These are phyloP conservation scores for Semibalanus balanoides DNA, from an alignment of 1,140 invertebrate species.

Conservation along the genomic window DNA sequence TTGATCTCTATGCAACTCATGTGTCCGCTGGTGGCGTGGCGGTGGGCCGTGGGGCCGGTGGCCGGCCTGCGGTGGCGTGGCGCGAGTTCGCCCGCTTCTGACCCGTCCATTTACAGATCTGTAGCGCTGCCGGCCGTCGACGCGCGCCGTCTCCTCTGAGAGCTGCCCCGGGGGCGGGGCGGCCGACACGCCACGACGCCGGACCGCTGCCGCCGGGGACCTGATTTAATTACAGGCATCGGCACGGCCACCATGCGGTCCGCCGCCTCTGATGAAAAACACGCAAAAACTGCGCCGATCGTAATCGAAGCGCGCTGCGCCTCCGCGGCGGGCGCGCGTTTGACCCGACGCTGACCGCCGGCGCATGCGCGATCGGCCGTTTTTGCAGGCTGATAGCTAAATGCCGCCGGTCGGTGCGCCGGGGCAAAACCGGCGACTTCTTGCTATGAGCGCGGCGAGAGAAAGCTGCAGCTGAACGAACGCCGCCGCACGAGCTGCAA, in stretches of 20 bases:
- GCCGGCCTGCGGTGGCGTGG: neutral
- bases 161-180: no score
- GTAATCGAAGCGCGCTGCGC: neutral
- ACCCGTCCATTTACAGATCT: neutral
- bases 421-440: neutral
- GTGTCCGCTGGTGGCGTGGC: neutral
- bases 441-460: neutral
- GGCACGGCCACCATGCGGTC: neutral
- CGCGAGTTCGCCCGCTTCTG: neutral
- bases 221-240: slow-evolving; percentile 2
- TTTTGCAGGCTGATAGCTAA: neutral
- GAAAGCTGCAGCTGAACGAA: neutral
- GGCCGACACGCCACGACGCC: neutral
- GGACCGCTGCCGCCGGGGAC: neutral
- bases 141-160: no score
- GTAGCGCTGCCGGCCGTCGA: neutral
- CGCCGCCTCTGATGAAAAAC: neutral
- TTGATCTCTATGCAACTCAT: neutral
- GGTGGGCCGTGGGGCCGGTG: no score
- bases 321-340: neutral
- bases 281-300: neutral
- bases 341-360: neutral
- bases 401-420: neutral
- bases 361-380: neutral
- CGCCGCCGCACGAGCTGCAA: neutral